Base-by-base conservation (phyloP, 2,888 invertebrate genomes). In the Drosophila algonquin region DNA sequence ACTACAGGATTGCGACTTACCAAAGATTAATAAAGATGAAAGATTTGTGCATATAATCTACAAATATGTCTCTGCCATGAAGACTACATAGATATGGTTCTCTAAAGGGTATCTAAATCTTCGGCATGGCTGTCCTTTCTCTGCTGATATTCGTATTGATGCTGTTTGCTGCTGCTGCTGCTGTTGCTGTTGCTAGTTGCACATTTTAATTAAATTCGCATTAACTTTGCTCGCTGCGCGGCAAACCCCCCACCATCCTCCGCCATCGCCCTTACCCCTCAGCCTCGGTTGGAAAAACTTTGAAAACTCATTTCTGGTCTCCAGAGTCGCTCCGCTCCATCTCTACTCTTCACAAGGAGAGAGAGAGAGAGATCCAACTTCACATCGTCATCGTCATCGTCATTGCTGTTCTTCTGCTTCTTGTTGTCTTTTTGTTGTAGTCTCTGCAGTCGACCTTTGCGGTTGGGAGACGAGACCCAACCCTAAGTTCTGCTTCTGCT, bases 151-250 rank as follows among this genome's bases (percentile, higher is more conserved):
- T 40, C 40, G 40, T 40, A 40, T 40, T 59, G 63, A 16, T 75
- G 61, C 16, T 60, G 68, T 9, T 30, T 30, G 30, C 32, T 27
- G 27, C 6, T 27, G 27, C 27, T 27, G 27, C 27, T 63, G 77
- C 62, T 81, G 27, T 8, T 63, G 80, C 65, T 81, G 84, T 73
- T 83, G 85, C 82, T 78, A 85, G 83, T 87, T 84, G 83, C 87
- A 84, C 84, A 87, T 88, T 86, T 86, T 86, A 86, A 86, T 86
- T 86, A 88, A 87, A 84, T 86, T 86, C 85, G 89, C 89, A 86
- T 86, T 86, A 86, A 86, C 80, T 86, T 83, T 73, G 70, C 79
- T 77, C 55, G 55, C 55, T 14, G 24, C 21, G 21, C 21, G 21
- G 21, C 21, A 21, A 21, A 3, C 21, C 21, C 21, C 21, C 21